These are phyloP conservation scores for Prolemur simus DNA, from an alignment of 2,113 vertebrate genomes.

Conservation along the genomic window DNA sequence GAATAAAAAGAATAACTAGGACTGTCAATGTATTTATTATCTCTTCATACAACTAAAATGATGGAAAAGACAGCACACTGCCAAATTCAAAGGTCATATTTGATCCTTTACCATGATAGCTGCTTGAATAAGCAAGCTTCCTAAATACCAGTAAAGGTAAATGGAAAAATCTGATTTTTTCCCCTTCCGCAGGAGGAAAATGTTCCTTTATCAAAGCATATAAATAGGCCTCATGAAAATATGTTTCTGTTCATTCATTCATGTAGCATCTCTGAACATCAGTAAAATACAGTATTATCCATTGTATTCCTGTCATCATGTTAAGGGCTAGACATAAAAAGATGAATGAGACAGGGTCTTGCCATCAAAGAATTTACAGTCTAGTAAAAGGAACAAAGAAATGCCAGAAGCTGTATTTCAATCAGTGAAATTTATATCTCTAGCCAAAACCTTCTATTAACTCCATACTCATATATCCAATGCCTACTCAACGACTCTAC, in stretches of 20 bases:
- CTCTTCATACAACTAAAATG: slow-evolving; percentile 21
- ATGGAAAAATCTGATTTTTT: neutral
- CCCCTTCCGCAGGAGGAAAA: neutral
- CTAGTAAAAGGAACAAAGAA: slow-evolving; percentile 33
- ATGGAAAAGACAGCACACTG: neutral
- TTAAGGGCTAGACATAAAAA: slow-evolving; percentile 10
- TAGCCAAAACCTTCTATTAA: neutral
- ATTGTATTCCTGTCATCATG: neutral
- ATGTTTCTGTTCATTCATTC: neutral
- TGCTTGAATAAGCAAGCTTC: slow-evolving; percentile 9
- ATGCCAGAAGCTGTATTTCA: neutral
- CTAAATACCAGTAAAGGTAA: slow-evolving; percentile 12
- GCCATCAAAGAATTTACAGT: slow-evolving; percentile 4
- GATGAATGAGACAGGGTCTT: neutral
- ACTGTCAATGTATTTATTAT: neutral
- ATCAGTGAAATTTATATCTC: slow-evolving; percentile 24
- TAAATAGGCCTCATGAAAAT: neutral
- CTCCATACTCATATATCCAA: neutral
- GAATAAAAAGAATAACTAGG: neutral
- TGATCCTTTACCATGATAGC: neutral
- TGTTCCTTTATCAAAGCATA: neutral
- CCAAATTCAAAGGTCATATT: neutral
- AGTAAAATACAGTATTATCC: slow-evolving; percentile 18
- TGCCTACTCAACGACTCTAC: neutral
- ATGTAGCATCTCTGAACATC: slow-evolving; percentile 10